Evolutionary conservation across 2,113 vertebrate species (phyloP).

Genomic region (Muntiacus muntjak): DNA sequence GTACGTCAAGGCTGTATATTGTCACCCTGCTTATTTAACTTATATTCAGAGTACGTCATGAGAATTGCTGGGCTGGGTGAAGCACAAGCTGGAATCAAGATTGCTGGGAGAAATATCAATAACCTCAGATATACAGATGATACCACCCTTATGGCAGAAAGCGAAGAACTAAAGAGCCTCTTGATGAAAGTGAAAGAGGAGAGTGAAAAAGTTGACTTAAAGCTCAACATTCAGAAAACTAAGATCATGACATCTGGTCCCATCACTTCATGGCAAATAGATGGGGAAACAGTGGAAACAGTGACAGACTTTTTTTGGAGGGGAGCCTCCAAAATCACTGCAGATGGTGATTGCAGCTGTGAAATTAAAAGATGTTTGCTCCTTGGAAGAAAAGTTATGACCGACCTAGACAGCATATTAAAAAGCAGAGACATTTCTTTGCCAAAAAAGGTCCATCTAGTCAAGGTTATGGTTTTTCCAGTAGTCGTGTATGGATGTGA

Average conservation of each 20-base stretch:
- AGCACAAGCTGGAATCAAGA: not conserved
- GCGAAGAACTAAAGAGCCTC: not conserved
- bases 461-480: not conserved
- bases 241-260: fast-evolving
- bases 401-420: not conserved
- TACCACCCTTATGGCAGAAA: not conserved
- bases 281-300: not conserved
- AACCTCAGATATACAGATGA: not conserved
- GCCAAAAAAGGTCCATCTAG: not conserved
- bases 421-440: not conserved
- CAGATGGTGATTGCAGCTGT: not conserved
- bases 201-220: not conserved
- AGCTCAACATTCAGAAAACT: not conserved
- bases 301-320: not conserved
- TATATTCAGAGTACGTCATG: not conserved
- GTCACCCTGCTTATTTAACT: not conserved
- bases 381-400: not conserved
- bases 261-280: not conserved
- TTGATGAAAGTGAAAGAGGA: not conserved
- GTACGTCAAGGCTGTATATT: not conserved
- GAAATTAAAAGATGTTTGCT: not conserved
- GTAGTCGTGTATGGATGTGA: not conserved
- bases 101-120: not conserved
- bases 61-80: not conserved
- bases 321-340: not conserved